A percentile compares a stretch with the other conserved stretches of the same genome.
Evolutionary conservation across 1,140 invertebrate genomes (phyloP).

Genomic region (Aphaenogaster rudis): DNA sequence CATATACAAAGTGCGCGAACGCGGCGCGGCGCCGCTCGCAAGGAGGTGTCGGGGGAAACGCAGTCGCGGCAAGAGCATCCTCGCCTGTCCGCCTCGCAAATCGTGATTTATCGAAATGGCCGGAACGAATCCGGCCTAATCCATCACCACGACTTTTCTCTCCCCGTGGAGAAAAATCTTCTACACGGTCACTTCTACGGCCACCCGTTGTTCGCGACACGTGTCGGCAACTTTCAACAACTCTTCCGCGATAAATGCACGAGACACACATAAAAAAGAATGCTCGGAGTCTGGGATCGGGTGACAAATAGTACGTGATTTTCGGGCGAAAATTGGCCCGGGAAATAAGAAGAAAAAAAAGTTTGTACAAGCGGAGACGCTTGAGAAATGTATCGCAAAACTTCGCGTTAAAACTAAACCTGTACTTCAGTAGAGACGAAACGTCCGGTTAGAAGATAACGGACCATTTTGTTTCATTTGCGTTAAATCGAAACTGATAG

Average conservation of each 20-base stretch:
- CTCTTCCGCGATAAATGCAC: slow-evolving; percentile 64
- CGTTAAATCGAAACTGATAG: not conserved
- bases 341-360: not conserved
- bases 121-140: slow-evolving; percentile 43
- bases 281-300: not conserved
- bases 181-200: not conserved
- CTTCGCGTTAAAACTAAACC: not conserved
- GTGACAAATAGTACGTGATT: slow-evolving; percentile 18
- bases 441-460: not conserved
- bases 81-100: slow-evolving; percentile 27
- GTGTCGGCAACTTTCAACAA: slow-evolving; percentile 14
- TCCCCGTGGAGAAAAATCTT: slow-evolving; percentile 1
- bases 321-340: slow-evolving; percentile 6
- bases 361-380: not conserved
- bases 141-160: slow-evolving; percentile 34
- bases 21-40: slow-evolving; percentile 20
- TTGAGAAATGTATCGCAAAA: not conserved
- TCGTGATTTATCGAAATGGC: slow-evolving; percentile 51
- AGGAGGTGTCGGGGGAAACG: slow-evolving; percentile 12
- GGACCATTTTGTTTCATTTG: not conserved
- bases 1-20: slow-evolving; percentile 45
- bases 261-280: slow-evolving; percentile 43
- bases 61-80: slow-evolving; percentile 15
- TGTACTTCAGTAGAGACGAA: not conserved
- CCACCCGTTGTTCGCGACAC: not conserved